Base-by-base conservation (phyloP, 2,888 invertebrate genomes). In the Oscheius onirici region DNA sequence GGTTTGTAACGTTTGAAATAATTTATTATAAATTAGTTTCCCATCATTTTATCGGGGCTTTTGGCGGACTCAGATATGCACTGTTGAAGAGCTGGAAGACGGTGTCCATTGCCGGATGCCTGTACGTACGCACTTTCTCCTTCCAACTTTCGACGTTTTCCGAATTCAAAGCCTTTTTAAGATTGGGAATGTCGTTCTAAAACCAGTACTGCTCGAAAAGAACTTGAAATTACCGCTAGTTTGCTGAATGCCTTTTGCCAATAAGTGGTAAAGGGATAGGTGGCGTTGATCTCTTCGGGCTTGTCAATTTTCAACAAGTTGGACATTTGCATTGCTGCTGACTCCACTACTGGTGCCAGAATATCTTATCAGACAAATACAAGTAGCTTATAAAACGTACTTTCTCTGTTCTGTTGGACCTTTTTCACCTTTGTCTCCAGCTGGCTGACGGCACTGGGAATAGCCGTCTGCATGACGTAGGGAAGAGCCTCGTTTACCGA, bases 401-500 rank as follows among this genome's bases (percentile, higher is more conserved):
- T 68, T 20, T 57, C 55, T 55, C 22, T 28, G 17, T 46, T 46
- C 20, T 46, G 10, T 24, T 57, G 55, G 11, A 40, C 57, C 15
- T 55, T 66, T 22, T 54, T 54, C 22, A 54, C 52, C 20, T 20
- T 26, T 1, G 24, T 34, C 41, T 66, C 49, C 41, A 66, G 20
- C n/a, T 54, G 55, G 2, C 13, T 41, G 2, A 55, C 68, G 3
- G 43, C 66, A 1, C 11, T 26, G 17, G 49, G 49, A n/a, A 66
- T 26, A 8, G 51, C 52, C 13, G 51, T 66, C 17, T 40, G 17
- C 13, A 66, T 24, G 10, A 66, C 54, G 52, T 52, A 66, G 13
- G 66, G 66, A 8, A 66, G n/a, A 10, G 66, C 66, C 15, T 66
- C 66, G 22, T 66, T 66, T 17, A 66, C 66, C 13, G 40, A 51